Evolutionary conservation across 1,140 invertebrate genomes (phyloP), one percentile per base, ranked within the genome.

Genomic region (Halyomorpha halys): DNA sequence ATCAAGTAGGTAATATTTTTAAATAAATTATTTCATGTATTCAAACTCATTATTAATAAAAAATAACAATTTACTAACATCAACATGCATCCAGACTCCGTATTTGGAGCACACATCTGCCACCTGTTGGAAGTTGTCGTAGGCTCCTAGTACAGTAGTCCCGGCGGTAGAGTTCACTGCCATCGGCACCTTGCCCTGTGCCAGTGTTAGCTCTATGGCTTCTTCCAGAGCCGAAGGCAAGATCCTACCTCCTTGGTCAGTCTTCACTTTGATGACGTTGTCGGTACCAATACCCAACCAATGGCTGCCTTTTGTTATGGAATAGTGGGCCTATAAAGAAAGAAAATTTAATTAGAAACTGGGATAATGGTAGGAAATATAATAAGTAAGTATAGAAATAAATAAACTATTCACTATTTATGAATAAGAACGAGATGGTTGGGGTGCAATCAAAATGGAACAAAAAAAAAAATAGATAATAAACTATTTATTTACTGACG

Each of bases 1-100:
- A n/a, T n/a, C n/a, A n/a, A n/a, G n/a, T n/a, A n/a, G n/a, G n/a
- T n/a, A n/a, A n/a, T n/a, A n/a, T n/a, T n/a, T n/a, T n/a, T n/a
- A n/a, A n/a, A n/a, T n/a, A n/a, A n/a, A n/a, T n/a, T n/a, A n/a
- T n/a, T n/a, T n/a, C n/a, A n/a, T n/a, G n/a, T n/a, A n/a, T n/a
- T n/a, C n/a, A n/a, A n/a, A n/a, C n/a, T n/a, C n/a, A n/a, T n/a
- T n/a, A n/a, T n/a, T n/a, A n/a, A n/a, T n/a, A 39, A 53, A 19
- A 9, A 30, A 25, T 15, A 9, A 54, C n/a, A n/a, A n/a, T n/a
- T n/a, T 70, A 76, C 82, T 78, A 73, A 86, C 85, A 78, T 94
- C 91, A 65, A 93, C 84, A 75, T 95, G 91, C 70, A 94, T 76
- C 91, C 91, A 94, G 9, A 94, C 70, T 69, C 77, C 71, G 71